Evolutionary conservation across 2,888 invertebrate species (phyloP).

Genomic region (Eristalinus aeneus): DNA sequence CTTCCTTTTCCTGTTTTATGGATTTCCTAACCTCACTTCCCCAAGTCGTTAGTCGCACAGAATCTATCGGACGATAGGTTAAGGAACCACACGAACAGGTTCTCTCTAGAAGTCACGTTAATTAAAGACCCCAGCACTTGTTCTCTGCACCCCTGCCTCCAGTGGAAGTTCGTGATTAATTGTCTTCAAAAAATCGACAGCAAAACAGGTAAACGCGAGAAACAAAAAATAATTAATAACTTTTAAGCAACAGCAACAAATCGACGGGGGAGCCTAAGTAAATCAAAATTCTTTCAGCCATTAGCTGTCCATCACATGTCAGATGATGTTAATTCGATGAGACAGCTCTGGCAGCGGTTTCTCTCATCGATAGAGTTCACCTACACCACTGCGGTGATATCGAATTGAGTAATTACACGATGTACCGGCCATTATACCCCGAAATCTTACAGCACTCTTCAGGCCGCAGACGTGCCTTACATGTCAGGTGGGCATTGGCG

Average conservation of each 20-base stretch:
- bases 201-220: background rate
- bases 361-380: slow-evolving; percentile 1
- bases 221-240: slow-evolving; percentile 33
- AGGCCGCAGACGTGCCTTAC: background rate
- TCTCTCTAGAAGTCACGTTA: background rate
- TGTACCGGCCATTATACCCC: background rate
- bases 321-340: slow-evolving; percentile 32
- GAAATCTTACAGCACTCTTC: background rate
- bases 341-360: background rate
- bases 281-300: slow-evolving; percentile 19
- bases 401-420: background rate
- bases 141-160: too few relatives aligned
- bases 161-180: too few relatives aligned
- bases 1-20: background rate
- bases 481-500: background rate
- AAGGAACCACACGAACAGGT: background rate
- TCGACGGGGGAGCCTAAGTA: slow-evolving; percentile 1
- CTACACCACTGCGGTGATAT: background rate
- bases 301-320: slow-evolving; percentile 46
- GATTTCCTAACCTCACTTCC: background rate
- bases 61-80: background rate
- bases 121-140: slow-evolving; percentile 3
- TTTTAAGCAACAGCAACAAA: background rate
- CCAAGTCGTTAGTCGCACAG: background rate
- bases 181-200: slow-evolving; percentile 17